Evolutionary conservation across 1,140 invertebrate species (phyloP), one percentile per base, ranked within the genome.

Genomic region (Hyles vespertilio): DNA sequence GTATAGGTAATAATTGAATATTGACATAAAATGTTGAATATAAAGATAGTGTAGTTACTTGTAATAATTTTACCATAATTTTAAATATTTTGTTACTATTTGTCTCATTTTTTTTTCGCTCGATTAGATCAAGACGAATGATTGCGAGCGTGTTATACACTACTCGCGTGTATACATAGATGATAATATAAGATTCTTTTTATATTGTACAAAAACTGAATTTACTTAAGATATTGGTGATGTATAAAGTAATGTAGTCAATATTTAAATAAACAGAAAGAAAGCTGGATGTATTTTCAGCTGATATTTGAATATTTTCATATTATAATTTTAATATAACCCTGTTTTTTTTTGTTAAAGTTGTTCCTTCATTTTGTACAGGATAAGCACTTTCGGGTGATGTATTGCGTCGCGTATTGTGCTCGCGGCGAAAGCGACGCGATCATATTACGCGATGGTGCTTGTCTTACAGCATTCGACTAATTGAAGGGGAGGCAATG

Each of bases 301-400:
- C 75, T 73, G 64, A 86, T 87, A 87, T 87, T 89, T 89, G 86
- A 89, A 89, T 89, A 89, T 89, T 89, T 89, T 89, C 86, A 89
- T 89, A 89, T 89, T 89, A 89, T 89, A 86, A 89, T 89, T 89
- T 89, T 89, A 87, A 86, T 87, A 86, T 89, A 89, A 87, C 83
- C 83, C 76, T 86, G 83, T 89, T 89, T 89, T 85, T 84, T 84
- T 88, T 87, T 88, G 83, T 87, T 88, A 75, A 84, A 77, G 69
- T 85, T 87, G 74, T 83, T 84, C 80, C 84, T 85, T 83, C 72
- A 66, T 81, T 72, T 79, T 86, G 81, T 85, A 84, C 81, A 83
- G 75, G 77, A 70, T 70, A 66, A 70, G 71, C 75, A 76, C 70
- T 54, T 69, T 77, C 71, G 65, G 65, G 62, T 65, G 63, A 50